Conservation (phyloP, 1,140 invertebrate genomes). For the Nomia melanderi region DNA sequence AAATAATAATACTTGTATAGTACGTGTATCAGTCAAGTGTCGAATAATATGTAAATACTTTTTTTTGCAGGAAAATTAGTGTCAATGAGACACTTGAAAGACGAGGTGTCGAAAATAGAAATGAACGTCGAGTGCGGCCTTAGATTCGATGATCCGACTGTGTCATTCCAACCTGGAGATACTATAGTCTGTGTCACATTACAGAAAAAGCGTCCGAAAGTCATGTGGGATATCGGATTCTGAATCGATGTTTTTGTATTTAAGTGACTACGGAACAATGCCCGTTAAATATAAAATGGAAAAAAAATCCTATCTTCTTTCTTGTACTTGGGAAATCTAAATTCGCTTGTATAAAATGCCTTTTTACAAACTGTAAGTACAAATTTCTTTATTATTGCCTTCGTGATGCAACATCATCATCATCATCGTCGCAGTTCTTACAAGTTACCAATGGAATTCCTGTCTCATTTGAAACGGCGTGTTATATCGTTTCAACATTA, state of each 20-base stretch:
- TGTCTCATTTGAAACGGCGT: not conserved
- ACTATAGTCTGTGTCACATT: conserved; percentile 88
- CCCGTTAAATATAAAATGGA: conserved; percentile 27
- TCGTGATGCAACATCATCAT: conserved; percentile 7
- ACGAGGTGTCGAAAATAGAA: conserved; percentile 92
- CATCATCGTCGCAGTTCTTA: not conserved
- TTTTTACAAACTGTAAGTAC: conserved; percentile 50
- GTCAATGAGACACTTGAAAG: conserved; percentile 94
- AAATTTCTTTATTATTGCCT: conserved; percentile 45
- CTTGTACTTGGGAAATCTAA: conserved; percentile 19
- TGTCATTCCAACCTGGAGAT: conserved; percentile 89
- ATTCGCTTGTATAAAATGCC: conserved; percentile 33
- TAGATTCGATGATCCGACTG: conserved; percentile 84
- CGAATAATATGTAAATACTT: conserved; percentile 4
- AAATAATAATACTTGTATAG: conserved; percentile 24
- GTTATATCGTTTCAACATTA: not conserved
- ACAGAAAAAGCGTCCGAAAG: conserved; percentile 84
- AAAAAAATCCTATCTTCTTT: conserved; percentile 11
- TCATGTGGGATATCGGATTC: conserved; percentile 93
- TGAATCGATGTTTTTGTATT: conserved; percentile 68
- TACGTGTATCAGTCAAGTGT: not conserved
- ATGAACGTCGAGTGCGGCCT: conserved; percentile 94
- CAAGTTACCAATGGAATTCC: not conserved
- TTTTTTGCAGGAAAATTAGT: conserved; percentile 84
- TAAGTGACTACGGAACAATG: conserved; percentile 1